These are phyloP conservation scores for Drosophila navojoa DNA, from an alignment of 1,140 invertebrate species.

Conservation along the genomic window DNA sequence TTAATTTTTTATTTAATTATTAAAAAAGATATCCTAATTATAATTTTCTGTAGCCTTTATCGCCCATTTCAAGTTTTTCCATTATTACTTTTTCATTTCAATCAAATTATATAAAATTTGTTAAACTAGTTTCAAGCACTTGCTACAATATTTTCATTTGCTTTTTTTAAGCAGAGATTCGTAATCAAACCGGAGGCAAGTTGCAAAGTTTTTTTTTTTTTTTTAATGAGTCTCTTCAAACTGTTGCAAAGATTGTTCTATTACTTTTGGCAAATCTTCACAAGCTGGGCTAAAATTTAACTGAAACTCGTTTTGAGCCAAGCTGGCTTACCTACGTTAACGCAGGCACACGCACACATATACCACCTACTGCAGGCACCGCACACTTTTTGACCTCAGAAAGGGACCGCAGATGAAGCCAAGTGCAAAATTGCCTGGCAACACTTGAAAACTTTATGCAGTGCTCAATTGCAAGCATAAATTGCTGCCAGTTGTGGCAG, in stretches of 20 bases:
- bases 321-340: conserved; percentile 24
- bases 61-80: no score
- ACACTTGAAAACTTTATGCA: conserved; percentile 75
- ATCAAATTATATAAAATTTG: background rate
- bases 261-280: conserved; percentile 37
- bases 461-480: conserved; percentile 71
- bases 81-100: no score
- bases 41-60: no score
- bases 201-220: background rate
- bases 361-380: background rate
- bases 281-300: conserved; percentile 26
- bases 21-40: no score
- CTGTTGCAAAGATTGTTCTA: conserved; percentile 23
- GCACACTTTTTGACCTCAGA: conserved; percentile 39
- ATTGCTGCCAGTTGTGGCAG: conserved; percentile 65
- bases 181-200: conserved; percentile 5
- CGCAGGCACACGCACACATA: conserved; percentile 1
- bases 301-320: conserved; percentile 18
- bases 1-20: no score
- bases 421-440: conserved; percentile 73
- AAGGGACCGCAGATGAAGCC: conserved; percentile 60
- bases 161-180: background rate
- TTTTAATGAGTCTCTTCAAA: conserved; percentile 29
- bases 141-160: background rate
- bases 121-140: background rate